Evolutionary conservation across 2,113 vertebrate genomes (phyloP).

Genomic region (Lagopus muta): DNA sequence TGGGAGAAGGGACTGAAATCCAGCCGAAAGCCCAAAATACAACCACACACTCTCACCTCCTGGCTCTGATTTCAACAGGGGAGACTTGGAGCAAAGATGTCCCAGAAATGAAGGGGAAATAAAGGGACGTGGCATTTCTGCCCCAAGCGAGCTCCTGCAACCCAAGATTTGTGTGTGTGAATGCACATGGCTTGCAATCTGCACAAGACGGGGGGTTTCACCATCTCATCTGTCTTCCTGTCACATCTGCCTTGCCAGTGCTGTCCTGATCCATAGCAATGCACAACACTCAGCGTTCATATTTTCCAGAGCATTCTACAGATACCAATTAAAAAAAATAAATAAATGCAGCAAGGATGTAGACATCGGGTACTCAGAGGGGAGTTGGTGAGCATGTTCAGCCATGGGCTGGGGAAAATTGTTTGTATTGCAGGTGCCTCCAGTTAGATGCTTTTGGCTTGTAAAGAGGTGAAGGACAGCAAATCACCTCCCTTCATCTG

Average conservation of each 20-base stretch:
- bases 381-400: neutral
- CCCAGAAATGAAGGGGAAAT: neutral
- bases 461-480: rapidly evolving
- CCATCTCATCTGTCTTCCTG: neutral
- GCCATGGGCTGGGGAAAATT: neutral
- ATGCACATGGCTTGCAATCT: rapidly evolving
- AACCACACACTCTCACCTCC: neutral
- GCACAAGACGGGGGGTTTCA: neutral
- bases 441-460: neutral
- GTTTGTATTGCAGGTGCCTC: neutral
- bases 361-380: neutral
- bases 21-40: neutral
- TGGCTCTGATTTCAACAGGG: neutral
- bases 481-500: neutral
- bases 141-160: neutral
- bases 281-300: neutral
- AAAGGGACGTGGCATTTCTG: neutral
- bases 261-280: rapidly evolving
- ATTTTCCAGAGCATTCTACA: neutral
- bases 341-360: rapidly evolving
- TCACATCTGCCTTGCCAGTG: neutral
- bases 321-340: rapidly evolving
- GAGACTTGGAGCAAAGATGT: neutral
- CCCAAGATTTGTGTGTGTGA: neutral
- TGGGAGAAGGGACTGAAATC: neutral